phyloP scores from a whole-genome alignment of 2,888 invertebrate species.

The Lepas anatifera region DNA sequence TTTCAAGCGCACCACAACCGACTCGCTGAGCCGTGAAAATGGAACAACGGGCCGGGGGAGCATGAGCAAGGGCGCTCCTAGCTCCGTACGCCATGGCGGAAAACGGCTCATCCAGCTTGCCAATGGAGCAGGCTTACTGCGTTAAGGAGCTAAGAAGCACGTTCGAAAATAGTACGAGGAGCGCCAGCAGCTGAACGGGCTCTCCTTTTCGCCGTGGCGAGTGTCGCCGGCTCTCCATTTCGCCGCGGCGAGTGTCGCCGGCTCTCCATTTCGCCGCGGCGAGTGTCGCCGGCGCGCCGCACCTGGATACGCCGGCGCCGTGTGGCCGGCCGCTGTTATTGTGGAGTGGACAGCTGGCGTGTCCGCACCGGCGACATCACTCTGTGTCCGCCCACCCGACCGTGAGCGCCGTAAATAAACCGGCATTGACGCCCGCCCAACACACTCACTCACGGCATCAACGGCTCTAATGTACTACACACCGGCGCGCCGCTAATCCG shows the following conservation, averaged over 20 bases:
- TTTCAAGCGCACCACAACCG: background rate
- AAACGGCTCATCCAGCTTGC: too few species aligned
- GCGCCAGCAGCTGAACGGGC: too few species aligned
- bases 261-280: too few species aligned
- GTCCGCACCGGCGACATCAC: background rate
- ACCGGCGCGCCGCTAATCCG: slow-evolving; percentile 4
- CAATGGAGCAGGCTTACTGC: too few species aligned
- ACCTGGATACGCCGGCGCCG: background rate
- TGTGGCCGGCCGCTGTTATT: background rate
- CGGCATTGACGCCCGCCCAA: background rate
- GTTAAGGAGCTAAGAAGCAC: too few species aligned
- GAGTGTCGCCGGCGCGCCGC: background rate
- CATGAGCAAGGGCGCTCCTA: too few species aligned
- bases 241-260: too few species aligned
- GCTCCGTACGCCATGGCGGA: too few species aligned
- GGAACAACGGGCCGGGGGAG: too few species aligned
- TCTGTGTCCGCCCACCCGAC: background rate
- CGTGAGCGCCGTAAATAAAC: background rate
- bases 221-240: too few species aligned
- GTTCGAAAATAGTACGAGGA: too few species aligned
- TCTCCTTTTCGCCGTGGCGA: too few species aligned
- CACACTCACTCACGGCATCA: background rate
- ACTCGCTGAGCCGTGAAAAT: background rate
- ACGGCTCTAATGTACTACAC: slow-evolving; percentile 9
- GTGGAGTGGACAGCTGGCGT: background rate